Evolutionary conservation across 2,113 vertebrate species (phyloP).

Genomic region (Platycercus adscitus): DNA sequence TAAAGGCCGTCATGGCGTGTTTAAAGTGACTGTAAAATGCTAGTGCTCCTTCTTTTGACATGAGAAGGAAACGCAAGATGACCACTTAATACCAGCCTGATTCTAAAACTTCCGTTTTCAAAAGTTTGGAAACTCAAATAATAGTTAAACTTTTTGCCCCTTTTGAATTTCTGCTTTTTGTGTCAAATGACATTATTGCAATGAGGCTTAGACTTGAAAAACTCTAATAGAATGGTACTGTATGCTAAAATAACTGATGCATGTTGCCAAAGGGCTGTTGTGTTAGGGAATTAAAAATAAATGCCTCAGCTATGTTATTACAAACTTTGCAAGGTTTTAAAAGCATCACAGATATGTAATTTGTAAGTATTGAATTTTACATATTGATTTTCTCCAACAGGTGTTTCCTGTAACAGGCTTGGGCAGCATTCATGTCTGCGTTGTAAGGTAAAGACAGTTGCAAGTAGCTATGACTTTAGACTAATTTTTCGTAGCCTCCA

Average conservation of each 20-base stretch:
- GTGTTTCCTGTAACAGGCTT: conserved; percentile 95
- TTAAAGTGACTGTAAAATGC: not conserved
- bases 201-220: not conserved
- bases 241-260: not conserved
- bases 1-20: not conserved
- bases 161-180: not conserved
- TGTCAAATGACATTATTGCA: not conserved
- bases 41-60: not conserved
- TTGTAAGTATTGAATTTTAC: not conserved
- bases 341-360: not conserved
- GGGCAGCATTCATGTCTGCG: conserved; percentile 97
- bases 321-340: not conserved
- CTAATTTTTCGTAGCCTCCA: not conserved
- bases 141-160: not conserved
- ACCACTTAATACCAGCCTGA: not conserved
- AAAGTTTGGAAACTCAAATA: not conserved
- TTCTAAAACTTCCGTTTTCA: not conserved
- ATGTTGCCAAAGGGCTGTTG: not conserved
- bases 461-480: not conserved
- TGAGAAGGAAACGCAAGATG: not conserved
- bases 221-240: not conserved
- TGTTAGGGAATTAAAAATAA: not conserved
- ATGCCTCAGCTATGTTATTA: not conserved
- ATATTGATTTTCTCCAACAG: conserved; percentile 69
- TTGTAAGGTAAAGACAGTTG: conserved; percentile 86